phyloP scores from a whole-genome alignment of 2,888 invertebrate species.

The Choristoneura rosaceana region DNA sequence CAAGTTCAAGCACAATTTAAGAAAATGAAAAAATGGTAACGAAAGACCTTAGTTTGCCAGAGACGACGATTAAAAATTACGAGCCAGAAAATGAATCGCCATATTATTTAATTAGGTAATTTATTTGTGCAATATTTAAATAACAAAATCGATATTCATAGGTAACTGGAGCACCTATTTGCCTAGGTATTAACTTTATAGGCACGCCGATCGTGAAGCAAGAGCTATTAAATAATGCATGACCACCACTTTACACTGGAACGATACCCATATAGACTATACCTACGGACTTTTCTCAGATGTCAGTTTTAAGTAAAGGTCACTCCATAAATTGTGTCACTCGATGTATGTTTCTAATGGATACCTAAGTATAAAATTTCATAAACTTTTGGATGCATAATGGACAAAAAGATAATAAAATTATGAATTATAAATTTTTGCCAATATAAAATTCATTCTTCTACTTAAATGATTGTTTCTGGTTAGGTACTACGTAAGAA shows the following conservation, averaged over 20 bases:
- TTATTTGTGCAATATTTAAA: not conserved
- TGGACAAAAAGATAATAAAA: no score
- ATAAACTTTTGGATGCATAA: no score
- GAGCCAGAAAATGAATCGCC: no score
- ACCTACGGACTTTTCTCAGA: not conserved
- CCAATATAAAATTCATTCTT: no score
- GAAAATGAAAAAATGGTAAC: no score
- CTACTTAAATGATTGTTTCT: not conserved
- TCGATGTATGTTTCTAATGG: not conserved
- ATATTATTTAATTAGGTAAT: no score
- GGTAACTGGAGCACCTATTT: constrained; percentile 18
- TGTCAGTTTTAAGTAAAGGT: not conserved
- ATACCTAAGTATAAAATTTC: no score
- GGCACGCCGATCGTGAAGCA: constrained; percentile 17
- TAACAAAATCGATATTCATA: not conserved
- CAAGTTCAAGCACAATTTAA: no score
- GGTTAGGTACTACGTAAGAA: no score
- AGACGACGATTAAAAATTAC: no score
- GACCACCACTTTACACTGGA: constrained; percentile 14
- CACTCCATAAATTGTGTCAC: not conserved
- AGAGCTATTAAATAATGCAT: constrained; percentile 29
- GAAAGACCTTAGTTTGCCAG: no score
- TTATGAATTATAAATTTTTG: no score
- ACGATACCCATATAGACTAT: not conserved
- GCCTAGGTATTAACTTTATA: constrained; percentile 17